Evolutionary conservation across 2,113 vertebrate species (phyloP), one percentile per base, ranked within the genome.

Genomic region (Dryoscopus gambensis): DNA sequence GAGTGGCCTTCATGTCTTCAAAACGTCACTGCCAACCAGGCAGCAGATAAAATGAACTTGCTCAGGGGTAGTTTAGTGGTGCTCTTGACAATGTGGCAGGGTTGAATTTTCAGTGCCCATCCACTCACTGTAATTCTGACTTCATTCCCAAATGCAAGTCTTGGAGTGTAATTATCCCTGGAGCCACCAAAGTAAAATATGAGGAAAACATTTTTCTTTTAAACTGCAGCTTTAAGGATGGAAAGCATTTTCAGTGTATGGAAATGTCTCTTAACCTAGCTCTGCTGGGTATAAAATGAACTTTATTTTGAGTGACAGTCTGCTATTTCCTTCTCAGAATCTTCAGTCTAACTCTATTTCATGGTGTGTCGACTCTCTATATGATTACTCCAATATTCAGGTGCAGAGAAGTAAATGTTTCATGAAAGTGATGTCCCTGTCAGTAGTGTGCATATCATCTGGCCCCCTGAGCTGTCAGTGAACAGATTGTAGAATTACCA

Each of bases 401-500:
- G 99, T 99, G 98, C 98, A 97, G 97, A 97, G 98, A 98, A 98
- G 98, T 98, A 98, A 98, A 98, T 98, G 98, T 98, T 98, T 99
- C 97, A 98, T 98, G 98, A 99, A 99, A 99, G 98, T 98, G 98
- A 99, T 98, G 98, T 98, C 98, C 98, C 98, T 98, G 98, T 99
- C 99, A 98, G 98, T 93, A 91, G 95, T 94, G 82, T 95, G 97
- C 98, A 83, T 97, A 97, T 98, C 98, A 98, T 98, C 97, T 97
- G 97, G 97, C 95, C 97, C 97, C 97, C 97, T 75, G 97, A 97
- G 98, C 98, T 98, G 98, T 98, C 98, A 98, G 92, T 80, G 97
- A 98, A 94, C 99, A 99, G 98, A 99, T 98, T 98, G 98, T 97
- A 94, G 98, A 98, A 99, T 99, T 98, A 98, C 98, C 98, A 98